phyloP scores from a whole-genome alignment of 2,888 invertebrate genomes.

The Spilarctia lutea region DNA sequence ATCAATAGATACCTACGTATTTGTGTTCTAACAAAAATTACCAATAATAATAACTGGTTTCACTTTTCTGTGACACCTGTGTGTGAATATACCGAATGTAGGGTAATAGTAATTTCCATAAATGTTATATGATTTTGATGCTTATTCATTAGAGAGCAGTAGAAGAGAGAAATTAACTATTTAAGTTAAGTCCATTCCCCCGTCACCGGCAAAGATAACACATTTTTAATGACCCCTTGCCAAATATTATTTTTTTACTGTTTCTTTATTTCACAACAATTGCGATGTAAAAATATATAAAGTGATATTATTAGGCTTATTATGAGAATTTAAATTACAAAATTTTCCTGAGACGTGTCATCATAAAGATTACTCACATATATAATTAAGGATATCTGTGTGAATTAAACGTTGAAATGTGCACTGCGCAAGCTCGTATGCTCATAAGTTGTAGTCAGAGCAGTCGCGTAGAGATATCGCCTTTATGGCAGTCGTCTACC shows the following conservation, averaged over 20 bases:
- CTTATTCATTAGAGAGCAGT: constrained; percentile 26
- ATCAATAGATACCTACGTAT: background rate
- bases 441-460: too few species aligned
- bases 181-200: background rate
- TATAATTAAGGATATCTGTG: constrained; percentile 24
- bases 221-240: constrained; percentile 2
- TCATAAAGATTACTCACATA: constrained; percentile 22
- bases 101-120: constrained; percentile 38
- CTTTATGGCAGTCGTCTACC: too few species aligned
- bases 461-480: too few species aligned
- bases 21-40: background rate
- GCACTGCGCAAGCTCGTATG: constrained; percentile 18
- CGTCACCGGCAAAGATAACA: background rate
- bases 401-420: constrained; percentile 20
- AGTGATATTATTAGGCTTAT: constrained; percentile 22
- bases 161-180: constrained; percentile 5
- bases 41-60: constrained; percentile 36
- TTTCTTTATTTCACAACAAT: constrained; percentile 27
- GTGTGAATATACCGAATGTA: constrained; percentile 27
- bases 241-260: background rate
- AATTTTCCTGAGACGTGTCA: constrained; percentile 13
- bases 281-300: constrained; percentile 12
- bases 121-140: constrained; percentile 31
- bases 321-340: constrained; percentile 21
- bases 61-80: constrained; percentile 34